Evolutionary conservation across 2,113 vertebrate genomes (phyloP).

Genomic region (Crotophaga sulcirostris): DNA sequence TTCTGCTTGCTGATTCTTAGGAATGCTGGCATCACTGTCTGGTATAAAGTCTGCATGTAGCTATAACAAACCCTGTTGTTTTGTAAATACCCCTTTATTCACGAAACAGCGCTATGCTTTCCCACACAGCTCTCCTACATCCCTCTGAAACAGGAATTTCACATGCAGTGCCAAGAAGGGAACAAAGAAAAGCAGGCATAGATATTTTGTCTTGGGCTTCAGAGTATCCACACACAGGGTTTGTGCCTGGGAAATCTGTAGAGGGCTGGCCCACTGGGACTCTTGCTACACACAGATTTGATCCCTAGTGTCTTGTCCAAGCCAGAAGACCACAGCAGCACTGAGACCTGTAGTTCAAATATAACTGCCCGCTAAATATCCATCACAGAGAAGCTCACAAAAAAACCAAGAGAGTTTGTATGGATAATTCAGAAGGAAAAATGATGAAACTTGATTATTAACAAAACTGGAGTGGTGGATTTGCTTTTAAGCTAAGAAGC

Average conservation of each 20-base stretch:
- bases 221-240: background rate
- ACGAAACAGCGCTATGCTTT: background rate
- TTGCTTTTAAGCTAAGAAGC: background rate
- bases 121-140: background rate
- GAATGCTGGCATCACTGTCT: constrained; percentile 16
- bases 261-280: fast-evolving
- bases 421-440: background rate
- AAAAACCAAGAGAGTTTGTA: background rate
- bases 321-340: background rate
- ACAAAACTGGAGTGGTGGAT: background rate
- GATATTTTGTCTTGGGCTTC: background rate
- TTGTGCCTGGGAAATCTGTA: background rate
- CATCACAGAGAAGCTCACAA: background rate
- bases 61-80: constrained; percentile 42
- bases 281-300: background rate
- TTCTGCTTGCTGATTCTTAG: constrained; percentile 34
- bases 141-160: background rate
- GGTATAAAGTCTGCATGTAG: constrained; percentile 5
- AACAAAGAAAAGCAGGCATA: background rate
- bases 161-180: background rate
- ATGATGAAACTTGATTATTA: background rate
- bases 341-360: background rate
- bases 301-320: background rate
- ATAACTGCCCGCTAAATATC: background rate
- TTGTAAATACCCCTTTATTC: constrained; percentile 56